phyloP scores from a whole-genome alignment of 1,140 invertebrate species.

The Euborellia annulipes region DNA sequence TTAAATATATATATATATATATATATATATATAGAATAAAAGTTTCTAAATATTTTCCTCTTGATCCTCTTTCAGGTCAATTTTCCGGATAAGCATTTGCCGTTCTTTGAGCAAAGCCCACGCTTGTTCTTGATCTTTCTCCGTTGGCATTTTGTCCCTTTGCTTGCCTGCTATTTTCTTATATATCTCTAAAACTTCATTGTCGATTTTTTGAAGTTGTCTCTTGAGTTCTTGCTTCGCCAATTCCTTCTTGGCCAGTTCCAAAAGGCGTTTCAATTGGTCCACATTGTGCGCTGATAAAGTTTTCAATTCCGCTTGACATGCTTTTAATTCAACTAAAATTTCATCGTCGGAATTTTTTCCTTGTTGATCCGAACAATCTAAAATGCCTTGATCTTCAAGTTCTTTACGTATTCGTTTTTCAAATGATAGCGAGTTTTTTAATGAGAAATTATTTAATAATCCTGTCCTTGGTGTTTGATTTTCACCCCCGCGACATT shows the following conservation, averaged over 20 bases:
- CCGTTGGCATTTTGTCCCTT: slow-evolving; percentile 58
- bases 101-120: slow-evolving; percentile 46
- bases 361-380: slow-evolving; percentile 45
- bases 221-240: slow-evolving; percentile 48
- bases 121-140: slow-evolving; percentile 69
- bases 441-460: slow-evolving; percentile 14
- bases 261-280: slow-evolving; percentile 42
- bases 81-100: slow-evolving; percentile 36
- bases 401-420: slow-evolving; percentile 70
- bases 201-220: slow-evolving; percentile 49
- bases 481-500: no score
- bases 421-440: slow-evolving; percentile 32
- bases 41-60: no score
- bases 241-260: slow-evolving; percentile 43
- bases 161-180: slow-evolving; percentile 58
- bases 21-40: no score
- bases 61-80: slow-evolving; percentile 25
- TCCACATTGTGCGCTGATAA: slow-evolving; percentile 51
- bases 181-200: slow-evolving; percentile 62
- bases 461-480: slow-evolving; percentile 1
- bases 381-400: slow-evolving; percentile 70
- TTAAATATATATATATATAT: no score
- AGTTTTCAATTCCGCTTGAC: slow-evolving; percentile 52
- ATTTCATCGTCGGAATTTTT: slow-evolving; percentile 64
- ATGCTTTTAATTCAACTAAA: slow-evolving; percentile 61